phyloP scores from a whole-genome alignment of 2,113 vertebrate genomes.

The Proteles cristata region DNA sequence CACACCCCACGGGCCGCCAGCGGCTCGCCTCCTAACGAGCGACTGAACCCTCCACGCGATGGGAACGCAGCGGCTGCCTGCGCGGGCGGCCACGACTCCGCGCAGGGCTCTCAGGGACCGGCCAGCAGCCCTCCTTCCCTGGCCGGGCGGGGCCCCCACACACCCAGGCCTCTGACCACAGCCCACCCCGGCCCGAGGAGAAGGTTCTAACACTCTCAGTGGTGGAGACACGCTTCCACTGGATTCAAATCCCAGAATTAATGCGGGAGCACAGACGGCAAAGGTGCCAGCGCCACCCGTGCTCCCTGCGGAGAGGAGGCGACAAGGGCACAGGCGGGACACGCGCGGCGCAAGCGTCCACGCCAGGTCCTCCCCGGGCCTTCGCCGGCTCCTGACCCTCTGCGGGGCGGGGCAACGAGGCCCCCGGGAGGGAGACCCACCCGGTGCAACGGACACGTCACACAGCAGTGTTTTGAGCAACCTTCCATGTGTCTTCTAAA shows the following conservation, averaged over 20 bases:
- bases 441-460: background rate
- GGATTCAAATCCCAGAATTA: background rate
- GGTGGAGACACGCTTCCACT: background rate
- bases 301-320: background rate
- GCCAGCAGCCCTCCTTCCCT: background rate
- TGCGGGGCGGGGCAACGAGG: no score
- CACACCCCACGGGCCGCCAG: accelerated
- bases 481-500: background rate
- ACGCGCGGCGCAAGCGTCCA: accelerated
- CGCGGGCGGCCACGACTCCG: background rate
- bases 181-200: background rate
- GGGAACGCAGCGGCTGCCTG: background rate
- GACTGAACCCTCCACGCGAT: background rate
- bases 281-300: background rate
- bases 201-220: no score
- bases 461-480: background rate
- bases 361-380: background rate
- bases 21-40: background rate
- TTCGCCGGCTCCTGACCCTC: background rate
- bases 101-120: background rate
- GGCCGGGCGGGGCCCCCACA: background rate
- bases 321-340: background rate
- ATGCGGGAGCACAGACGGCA: background rate
- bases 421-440: background rate
- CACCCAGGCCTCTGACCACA: background rate